These are phyloP conservation scores for Cynodonichthys magdalenae DNA, from an alignment of 2,797 vertebrate genomes.

Conservation along the genomic window DNA sequence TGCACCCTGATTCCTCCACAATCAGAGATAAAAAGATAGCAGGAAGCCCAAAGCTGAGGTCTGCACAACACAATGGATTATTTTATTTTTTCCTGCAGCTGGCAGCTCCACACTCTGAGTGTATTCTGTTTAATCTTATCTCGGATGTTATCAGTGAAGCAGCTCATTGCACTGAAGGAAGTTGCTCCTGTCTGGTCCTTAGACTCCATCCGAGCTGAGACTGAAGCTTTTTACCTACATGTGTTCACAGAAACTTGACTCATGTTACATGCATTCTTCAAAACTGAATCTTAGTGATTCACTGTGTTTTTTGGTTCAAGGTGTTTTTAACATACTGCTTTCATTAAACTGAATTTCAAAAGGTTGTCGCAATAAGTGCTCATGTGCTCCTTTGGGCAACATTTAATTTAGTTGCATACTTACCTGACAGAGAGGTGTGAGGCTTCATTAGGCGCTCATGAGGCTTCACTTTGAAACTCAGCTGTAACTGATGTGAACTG, in stretches of 20 bases:
- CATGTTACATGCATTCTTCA: background rate
- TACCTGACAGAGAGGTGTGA: constrained; percentile 4
- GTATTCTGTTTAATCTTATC: constrained; percentile 17
- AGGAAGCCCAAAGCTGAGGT: background rate
- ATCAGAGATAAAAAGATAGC: background rate
- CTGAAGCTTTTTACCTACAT: constrained; percentile 9
- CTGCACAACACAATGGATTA: background rate
- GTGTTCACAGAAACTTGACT: background rate
- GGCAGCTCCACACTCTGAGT: background rate
- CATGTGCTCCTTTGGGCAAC: background rate
- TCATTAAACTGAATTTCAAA: constrained; percentile 18
- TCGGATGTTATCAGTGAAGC: constrained; percentile 21
- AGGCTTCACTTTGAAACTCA: background rate
- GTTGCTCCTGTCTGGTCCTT: background rate
- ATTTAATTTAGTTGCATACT: constrained; percentile 16
- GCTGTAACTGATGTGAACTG: background rate
- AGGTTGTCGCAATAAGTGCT: background rate
- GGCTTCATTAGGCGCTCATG: background rate
- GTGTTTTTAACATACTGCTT: background rate
- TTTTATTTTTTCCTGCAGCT: background rate
- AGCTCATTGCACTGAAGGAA: background rate
- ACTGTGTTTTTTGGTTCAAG: background rate
- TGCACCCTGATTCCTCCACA: constrained; percentile 3
- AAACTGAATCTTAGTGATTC: constrained; percentile 1
- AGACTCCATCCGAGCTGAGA: background rate